Evolutionary conservation across 2,113 vertebrate genomes (phyloP).

Genomic region (Myocastor coypus): DNA sequence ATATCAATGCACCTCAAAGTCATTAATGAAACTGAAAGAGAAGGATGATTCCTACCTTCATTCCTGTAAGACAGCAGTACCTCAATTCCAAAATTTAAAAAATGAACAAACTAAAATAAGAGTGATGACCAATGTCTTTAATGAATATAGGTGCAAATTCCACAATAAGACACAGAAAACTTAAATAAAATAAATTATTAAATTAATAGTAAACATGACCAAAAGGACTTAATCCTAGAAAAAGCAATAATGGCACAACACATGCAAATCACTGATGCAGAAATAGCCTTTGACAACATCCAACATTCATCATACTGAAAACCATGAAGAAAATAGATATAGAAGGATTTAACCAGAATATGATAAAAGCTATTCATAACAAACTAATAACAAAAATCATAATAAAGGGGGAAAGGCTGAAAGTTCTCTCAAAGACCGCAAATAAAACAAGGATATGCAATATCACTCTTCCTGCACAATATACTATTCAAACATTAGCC

Average conservation of each 20-base stretch:
- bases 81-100: no score
- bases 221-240: not conserved
- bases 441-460: no score
- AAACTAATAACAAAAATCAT: not conserved
- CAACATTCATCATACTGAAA: not conserved
- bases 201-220: not conserved
- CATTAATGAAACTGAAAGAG: no score
- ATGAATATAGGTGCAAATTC: not conserved
- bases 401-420: no score
- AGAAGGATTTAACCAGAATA: not conserved
- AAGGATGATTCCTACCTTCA: no score
- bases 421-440: no score
- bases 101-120: no score
- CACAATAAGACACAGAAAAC: no score
- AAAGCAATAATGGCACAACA: not conserved
- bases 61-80: no score
- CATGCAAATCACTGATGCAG: not conserved
- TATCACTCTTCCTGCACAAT: no score
- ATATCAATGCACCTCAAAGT: no score
- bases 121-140: not conserved
- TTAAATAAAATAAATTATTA: not conserved
- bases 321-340: not conserved
- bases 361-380: not conserved
- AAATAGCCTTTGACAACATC: not conserved
- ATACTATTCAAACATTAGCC: not conserved